Evolutionary conservation across 2,888 invertebrate genomes (phyloP).

Genomic region (Mimachlamys varia): DNA sequence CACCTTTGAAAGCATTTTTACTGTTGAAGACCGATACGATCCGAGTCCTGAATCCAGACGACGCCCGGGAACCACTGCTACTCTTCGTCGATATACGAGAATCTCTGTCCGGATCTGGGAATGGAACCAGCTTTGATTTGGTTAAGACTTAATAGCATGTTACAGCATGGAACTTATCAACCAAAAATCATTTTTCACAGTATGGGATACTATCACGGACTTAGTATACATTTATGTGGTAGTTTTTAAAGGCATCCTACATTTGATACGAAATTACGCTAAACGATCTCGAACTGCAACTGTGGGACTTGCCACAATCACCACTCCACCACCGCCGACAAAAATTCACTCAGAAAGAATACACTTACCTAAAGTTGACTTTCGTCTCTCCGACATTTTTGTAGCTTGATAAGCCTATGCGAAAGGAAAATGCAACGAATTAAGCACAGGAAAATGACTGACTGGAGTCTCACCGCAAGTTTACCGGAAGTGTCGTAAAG

Average conservation of each 20-base stretch:
- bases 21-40: background rate
- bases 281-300: too few relatives aligned
- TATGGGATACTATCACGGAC: too few relatives aligned
- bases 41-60: background rate
- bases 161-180: too few relatives aligned
- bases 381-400: background rate
- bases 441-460: background rate
- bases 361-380: background rate
- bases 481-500: slow-evolving; percentile 5
- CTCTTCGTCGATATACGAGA: slow-evolving; percentile 11
- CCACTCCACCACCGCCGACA: too few relatives aligned
- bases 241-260: too few relatives aligned
- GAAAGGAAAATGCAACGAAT: background rate
- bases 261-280: too few relatives aligned
- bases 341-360: background rate
- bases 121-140: background rate
- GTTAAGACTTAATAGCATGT: background rate
- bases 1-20: background rate
- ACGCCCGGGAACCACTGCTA: background rate
- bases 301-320: too few relatives aligned
- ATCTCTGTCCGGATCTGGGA: background rate
- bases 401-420: too few relatives aligned
- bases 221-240: too few relatives aligned
- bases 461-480: background rate
- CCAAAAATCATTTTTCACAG: too few relatives aligned